These are phyloP conservation scores for Pollimyrus isidori DNA, from an alignment of 2,113 vertebrate genomes.

Conservation along the genomic window DNA sequence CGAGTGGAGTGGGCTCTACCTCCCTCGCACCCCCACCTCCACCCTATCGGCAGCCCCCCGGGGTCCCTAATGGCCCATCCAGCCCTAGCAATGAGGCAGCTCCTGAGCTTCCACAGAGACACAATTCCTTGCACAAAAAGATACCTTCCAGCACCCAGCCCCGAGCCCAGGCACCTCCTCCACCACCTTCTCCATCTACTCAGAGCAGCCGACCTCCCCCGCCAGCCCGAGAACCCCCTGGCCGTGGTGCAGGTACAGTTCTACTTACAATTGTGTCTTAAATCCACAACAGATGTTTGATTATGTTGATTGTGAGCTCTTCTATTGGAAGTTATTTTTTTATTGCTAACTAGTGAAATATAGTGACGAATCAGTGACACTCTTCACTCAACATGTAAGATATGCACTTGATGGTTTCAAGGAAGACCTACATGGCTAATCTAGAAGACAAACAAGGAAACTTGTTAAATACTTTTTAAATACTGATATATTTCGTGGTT, in stretches of 20 bases:
- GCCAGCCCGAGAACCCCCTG: constrained; percentile 64
- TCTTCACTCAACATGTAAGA: neutral
- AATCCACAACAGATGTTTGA: neutral
- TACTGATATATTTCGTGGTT: neutral
- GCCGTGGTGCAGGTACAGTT: constrained; percentile 53
- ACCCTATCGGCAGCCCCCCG: constrained; percentile 74
- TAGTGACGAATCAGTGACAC: neutral
- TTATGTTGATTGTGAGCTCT: neutral
- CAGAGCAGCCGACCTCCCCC: constrained; percentile 57
- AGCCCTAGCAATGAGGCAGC: constrained; percentile 68
- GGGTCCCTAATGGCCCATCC: constrained; percentile 74
- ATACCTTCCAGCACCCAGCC: constrained; percentile 68
- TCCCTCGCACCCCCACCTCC: constrained; percentile 71
- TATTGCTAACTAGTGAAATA: neutral
- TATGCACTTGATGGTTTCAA: neutral
- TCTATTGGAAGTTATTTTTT: neutral
- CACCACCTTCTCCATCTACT: constrained; percentile 51
- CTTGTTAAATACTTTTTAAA: neutral
- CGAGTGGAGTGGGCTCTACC: constrained; percentile 52
- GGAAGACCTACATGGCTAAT: neutral
- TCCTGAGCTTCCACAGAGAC: constrained; percentile 86
- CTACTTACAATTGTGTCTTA: neutral
- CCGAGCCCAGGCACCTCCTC: constrained; percentile 60
- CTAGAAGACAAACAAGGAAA: neutral
- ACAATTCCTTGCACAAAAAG: constrained; percentile 87